phyloP scores from a whole-genome alignment of 2,888 invertebrate genomes.

The Xanthostigma xanthostigma region DNA sequence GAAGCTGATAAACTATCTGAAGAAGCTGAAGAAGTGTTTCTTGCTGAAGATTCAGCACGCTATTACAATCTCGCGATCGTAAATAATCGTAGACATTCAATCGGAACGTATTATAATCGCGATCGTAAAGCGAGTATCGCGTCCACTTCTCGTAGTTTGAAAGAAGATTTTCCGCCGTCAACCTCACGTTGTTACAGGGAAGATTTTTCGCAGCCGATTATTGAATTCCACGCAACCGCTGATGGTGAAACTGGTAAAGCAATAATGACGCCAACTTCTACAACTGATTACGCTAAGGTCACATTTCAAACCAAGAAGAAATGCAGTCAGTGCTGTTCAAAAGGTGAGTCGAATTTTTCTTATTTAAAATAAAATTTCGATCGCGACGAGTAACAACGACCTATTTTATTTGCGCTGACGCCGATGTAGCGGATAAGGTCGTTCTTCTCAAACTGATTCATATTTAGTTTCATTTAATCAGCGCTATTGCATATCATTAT shows the following conservation, averaged over 20 bases:
- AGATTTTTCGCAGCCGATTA: slow-evolving; percentile 21
- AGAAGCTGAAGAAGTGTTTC: slow-evolving; percentile 45
- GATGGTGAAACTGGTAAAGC: slow-evolving; percentile 17
- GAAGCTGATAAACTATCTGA: slow-evolving; percentile 20
- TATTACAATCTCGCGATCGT: slow-evolving; percentile 37
- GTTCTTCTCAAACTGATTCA: too few relatives aligned
- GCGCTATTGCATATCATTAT: too few relatives aligned
- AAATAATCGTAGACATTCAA: slow-evolving; percentile 41
- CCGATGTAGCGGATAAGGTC: too few relatives aligned
- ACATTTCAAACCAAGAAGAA: not conserved
- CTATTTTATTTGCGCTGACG: too few relatives aligned
- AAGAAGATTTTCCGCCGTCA: not conserved
- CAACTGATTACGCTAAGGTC: not conserved
- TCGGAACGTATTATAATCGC: slow-evolving; percentile 44
- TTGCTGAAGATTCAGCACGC: slow-evolving; percentile 33
- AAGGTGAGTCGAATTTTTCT: slow-evolving; percentile 1
- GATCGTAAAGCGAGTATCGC: slow-evolving; percentile 23
- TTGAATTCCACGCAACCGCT: slow-evolving; percentile 16
- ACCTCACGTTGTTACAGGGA: slow-evolving; percentile 19
- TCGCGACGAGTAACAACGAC: too few relatives aligned
- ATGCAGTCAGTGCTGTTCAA: not conserved
- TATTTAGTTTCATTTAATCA: too few relatives aligned
- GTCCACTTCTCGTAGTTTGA: not conserved
- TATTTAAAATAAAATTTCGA: not conserved
- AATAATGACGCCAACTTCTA: slow-evolving; percentile 8